phyloP scores from a whole-genome alignment of 2,113 vertebrate genomes.

The Nicator chloris region DNA sequence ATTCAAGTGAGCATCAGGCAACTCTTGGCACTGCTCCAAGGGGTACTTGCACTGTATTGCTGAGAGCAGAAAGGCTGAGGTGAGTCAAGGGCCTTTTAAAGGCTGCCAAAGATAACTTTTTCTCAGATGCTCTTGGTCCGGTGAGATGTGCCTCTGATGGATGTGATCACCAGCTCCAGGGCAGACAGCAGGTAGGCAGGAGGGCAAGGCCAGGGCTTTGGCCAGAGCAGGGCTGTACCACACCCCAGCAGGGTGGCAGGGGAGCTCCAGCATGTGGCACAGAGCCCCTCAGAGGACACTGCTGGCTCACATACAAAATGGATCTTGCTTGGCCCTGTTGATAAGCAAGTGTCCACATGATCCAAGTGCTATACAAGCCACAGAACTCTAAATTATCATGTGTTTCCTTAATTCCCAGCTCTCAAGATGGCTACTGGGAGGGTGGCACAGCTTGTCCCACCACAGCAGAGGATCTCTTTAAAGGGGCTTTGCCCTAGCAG shows the following conservation, averaged over 20 bases:
- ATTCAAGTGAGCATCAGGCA: neutral
- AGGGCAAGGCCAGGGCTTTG: neutral
- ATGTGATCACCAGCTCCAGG: rapidly evolving
- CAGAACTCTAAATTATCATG: neutral
- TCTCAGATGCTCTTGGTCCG: neutral
- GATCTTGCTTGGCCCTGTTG: neutral
- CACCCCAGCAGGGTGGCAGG: rapidly evolving
- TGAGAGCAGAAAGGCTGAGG: neutral
- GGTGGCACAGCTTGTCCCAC: neutral
- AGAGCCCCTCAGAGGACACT: rapidly evolving
- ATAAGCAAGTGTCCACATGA: neutral
- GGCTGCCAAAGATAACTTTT: neutral
- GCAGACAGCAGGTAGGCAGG: rapidly evolving
- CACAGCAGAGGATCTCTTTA: neutral
- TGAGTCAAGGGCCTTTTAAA: neutral
- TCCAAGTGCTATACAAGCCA: neutral
- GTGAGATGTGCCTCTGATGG: neutral
- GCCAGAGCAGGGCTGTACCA: neutral
- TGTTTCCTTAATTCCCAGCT: neutral
- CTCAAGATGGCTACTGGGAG: neutral
- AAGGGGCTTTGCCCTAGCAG: neutral
- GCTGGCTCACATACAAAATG: neutral
- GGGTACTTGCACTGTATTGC: neutral
- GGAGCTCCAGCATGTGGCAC: neutral
- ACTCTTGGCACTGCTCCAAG: neutral